Evolutionary conservation across 2,113 vertebrate species (phyloP).

Genomic region (Orcinus orca): DNA sequence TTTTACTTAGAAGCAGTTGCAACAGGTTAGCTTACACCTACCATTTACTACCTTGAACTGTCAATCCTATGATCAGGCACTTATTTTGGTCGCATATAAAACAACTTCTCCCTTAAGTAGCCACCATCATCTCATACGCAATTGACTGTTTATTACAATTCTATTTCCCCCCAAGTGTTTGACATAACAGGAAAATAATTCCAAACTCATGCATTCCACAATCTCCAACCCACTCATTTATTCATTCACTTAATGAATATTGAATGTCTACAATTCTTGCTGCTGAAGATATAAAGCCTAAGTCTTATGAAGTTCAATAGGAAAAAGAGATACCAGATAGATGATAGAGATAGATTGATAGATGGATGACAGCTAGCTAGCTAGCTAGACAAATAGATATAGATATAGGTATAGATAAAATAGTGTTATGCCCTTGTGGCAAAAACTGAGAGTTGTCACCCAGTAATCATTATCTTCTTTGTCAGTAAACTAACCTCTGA

Average conservation of each 20-base stretch:
- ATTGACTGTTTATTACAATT: not conserved
- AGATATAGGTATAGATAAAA: not conserved
- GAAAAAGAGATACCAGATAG: not conserved
- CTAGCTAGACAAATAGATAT: not conserved
- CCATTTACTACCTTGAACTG: not conserved
- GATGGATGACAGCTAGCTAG: not conserved
- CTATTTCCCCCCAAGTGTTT: not conserved
- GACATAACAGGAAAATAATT: not conserved
- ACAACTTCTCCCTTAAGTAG: not conserved
- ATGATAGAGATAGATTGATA: not conserved
- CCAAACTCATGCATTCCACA: not conserved
- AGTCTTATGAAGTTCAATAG: not conserved
- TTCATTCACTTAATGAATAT: not conserved
- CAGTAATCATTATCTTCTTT: not conserved
- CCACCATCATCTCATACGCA: not conserved
- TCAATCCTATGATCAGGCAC: not conserved
- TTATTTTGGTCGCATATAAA: not conserved
- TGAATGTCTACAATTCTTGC: not conserved
- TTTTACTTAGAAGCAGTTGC: not conserved
- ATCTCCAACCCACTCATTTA: not conserved
- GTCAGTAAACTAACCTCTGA: not conserved
- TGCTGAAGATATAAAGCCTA: not conserved
- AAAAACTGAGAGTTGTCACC: not conserved
- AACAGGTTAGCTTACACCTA: not conserved
- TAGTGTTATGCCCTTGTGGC: not conserved